phyloP scores from a whole-genome alignment of 2,113 vertebrate species.

The Hyla sarda region DNA sequence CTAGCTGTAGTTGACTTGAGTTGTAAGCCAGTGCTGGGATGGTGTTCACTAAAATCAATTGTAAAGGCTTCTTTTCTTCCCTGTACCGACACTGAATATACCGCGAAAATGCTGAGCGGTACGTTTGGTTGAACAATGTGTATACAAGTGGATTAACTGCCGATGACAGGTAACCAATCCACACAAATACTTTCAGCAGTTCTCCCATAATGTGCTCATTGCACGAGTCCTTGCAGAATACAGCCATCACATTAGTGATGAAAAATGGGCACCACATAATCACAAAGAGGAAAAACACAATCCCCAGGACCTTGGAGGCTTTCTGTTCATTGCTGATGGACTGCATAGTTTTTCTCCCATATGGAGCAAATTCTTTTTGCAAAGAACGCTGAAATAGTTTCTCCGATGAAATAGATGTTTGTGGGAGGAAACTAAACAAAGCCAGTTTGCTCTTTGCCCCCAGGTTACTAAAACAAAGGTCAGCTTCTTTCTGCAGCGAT shows the following conservation, averaged over 20 bases:
- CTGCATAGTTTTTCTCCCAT: slow-evolving; percentile 88
- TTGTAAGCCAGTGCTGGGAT: slow-evolving; percentile 88
- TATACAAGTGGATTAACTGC: slow-evolving; percentile 95
- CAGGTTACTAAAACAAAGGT: slow-evolving; percentile 82
- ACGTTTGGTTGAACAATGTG: slow-evolving; percentile 94
- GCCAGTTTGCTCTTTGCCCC: slow-evolving; percentile 85
- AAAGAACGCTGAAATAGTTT: slow-evolving; percentile 87
- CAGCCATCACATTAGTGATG: slow-evolving; percentile 92
- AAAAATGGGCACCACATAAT: slow-evolving; percentile 99
- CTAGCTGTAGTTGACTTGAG: slow-evolving; percentile 81
- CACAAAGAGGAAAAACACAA: slow-evolving; percentile 96
- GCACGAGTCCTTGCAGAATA: slow-evolving; percentile 84
- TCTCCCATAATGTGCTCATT: slow-evolving; percentile 76
- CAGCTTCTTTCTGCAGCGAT: slow-evolving; percentile 90
- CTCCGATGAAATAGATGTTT: slow-evolving; percentile 87
- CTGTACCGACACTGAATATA: slow-evolving; percentile 91
- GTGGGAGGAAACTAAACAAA: slow-evolving; percentile 85
- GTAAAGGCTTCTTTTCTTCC: slow-evolving; percentile 87
- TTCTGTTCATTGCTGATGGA: slow-evolving; percentile 97
- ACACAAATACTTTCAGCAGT: slow-evolving; percentile 93
- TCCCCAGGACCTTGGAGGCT: slow-evolving; percentile 94
- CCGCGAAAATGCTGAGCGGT: slow-evolving; percentile 88
- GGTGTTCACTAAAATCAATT: slow-evolving; percentile 92
- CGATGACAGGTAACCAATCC: slow-evolving; percentile 95
- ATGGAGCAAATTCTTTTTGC: slow-evolving; percentile 74